phyloP scores from a whole-genome alignment of 2,113 vertebrate genomes.

The Sylvia atricapilla region DNA sequence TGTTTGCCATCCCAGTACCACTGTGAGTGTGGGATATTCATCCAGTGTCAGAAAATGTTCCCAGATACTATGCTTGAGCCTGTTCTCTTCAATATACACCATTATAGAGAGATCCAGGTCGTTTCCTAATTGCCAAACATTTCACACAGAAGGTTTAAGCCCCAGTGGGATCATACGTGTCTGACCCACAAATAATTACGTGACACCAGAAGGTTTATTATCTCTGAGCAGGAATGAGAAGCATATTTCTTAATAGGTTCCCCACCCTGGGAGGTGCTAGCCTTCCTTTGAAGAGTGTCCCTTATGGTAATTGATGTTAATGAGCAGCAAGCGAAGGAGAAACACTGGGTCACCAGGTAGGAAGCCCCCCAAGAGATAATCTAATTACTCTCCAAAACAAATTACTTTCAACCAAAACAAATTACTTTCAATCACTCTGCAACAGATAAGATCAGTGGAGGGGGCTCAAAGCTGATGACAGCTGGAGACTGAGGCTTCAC shows the following conservation, averaged over 20 bases:
- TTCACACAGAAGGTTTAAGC: slow-evolving; percentile 4
- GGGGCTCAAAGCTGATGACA: slow-evolving; percentile 46
- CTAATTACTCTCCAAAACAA: slow-evolving; percentile 72
- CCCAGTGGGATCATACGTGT: not conserved
- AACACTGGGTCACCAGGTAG: slow-evolving; percentile 68
- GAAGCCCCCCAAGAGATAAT: slow-evolving; percentile 65
- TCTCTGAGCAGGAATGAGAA: slow-evolving; percentile 16
- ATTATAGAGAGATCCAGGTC: not conserved
- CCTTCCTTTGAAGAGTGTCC: slow-evolving; percentile 68
- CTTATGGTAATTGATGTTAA: slow-evolving; percentile 75
- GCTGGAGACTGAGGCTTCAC: slow-evolving; percentile 52
- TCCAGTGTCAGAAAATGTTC: not conserved
- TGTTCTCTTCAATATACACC: not conserved
- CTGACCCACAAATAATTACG: slow-evolving; percentile 47
- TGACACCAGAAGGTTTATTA: slow-evolving; percentile 66
- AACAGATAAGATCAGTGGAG: slow-evolving; percentile 63
- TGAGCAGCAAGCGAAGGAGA: slow-evolving; percentile 55
- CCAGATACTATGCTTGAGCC: not conserved
- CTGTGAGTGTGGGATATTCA: not conserved
- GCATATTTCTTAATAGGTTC: slow-evolving; percentile 44
- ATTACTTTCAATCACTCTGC: slow-evolving; percentile 68
- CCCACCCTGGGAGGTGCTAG: slow-evolving; percentile 25
- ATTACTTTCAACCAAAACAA: slow-evolving; percentile 76
- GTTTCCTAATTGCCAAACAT: not conserved
- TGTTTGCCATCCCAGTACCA: not conserved